Percentiles rank a stretch among this genome's conserved stretches.
phyloP scores from a whole-genome alignment of 2,797 vertebrate genomes.

The Eremophila alpestris region DNA sequence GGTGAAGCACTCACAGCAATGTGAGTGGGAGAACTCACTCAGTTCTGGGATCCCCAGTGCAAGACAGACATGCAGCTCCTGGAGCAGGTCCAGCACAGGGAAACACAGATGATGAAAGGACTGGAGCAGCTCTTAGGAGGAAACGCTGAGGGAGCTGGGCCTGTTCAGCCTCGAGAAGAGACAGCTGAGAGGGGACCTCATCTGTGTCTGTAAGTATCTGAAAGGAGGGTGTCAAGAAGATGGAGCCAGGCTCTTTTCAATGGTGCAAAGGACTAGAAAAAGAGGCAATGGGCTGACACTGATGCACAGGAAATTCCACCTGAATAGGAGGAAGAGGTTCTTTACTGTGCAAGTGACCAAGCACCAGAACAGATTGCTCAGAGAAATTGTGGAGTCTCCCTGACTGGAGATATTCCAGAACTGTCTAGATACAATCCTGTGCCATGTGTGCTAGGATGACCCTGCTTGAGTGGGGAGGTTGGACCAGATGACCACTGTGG shows the following conservation, averaged over 20 bases:
- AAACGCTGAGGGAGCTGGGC: background rate
- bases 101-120: too few species aligned
- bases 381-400: background rate
- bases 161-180: background rate
- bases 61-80: background rate
- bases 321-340: background rate
- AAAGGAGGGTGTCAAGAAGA: background rate
- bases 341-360: rapidly evolving
- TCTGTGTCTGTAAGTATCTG: background rate
- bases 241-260: background rate
- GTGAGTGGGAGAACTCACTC: rapidly evolving
- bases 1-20: rapidly evolving
- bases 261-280: background rate
- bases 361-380: background rate
- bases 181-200: background rate
- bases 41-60: background rate
- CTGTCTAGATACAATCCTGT: background rate
- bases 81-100: background rate
- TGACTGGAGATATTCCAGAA: background rate
- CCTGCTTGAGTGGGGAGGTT: background rate
- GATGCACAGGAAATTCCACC: background rate
- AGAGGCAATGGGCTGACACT: background rate
- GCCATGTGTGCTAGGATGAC: background rate
- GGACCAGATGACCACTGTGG: background rate
- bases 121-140: background rate